Evolutionary conservation across 1,140 invertebrate species (phyloP), one percentile per base, ranked within the genome.

Genomic region (Drosophila tristis): DNA sequence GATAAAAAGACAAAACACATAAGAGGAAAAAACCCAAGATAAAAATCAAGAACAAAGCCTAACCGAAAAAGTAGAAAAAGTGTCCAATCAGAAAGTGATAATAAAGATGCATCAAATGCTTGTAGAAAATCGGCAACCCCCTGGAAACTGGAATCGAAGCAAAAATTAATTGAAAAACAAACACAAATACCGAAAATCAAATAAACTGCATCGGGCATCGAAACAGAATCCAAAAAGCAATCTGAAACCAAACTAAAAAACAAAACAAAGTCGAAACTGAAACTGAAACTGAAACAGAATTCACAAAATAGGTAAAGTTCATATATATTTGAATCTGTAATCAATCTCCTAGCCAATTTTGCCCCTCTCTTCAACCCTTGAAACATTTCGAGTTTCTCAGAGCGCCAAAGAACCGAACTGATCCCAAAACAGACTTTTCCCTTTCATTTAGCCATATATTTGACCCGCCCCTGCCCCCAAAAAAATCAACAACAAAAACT

Each of bases 291-390:
- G 50, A 76, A 48, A 62, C 62, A 56, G 67, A 81, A 66, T 70
- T 61, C 65, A 61, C 25, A 62, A 82, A 79, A 89, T 87, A 87
- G 82, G 82, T 87, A 87, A 87, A 78, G 82, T 87, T 87, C 63
- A 65, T 51, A 78, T 65, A 51, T 54, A 49, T 65, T 73, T 63
- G 64, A 45, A 35, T 48, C 58, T 50, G 43, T 44, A 47, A 50
- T 61, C 54, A 49, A 48, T 66, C 26, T 35, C 23, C 23, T 20
- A 58, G 25, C n/a, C 44, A 44, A 63, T 62, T 60, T 51, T 60
- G 35, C 57, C 71, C 59, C 58, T 44, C 23, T 26, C 20, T 42
- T 47, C 23, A 50, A 49, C 45, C 13, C 29, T 20, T 20, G 20
- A 49, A 39, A 39, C 11, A 39, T 39, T 39, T 39, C 35, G 35